Conservation (phyloP, 2,888 invertebrate genomes). For the Theodoxus fluviatilis region DNA sequence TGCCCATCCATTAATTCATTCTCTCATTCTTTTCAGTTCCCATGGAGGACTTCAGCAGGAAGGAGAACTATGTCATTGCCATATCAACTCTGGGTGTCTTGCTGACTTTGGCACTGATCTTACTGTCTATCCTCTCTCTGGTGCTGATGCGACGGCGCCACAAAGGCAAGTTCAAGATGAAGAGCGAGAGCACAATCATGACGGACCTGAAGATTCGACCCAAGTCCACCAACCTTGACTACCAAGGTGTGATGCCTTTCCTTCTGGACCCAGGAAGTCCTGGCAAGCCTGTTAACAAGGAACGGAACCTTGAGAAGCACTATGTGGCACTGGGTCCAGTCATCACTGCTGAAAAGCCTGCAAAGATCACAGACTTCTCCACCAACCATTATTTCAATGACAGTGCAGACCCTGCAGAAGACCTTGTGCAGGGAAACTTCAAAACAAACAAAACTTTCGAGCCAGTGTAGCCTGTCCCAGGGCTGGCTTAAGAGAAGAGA, state of each 20-base stretch:
- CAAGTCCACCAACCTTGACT: constrained; percentile 38
- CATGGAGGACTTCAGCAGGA: constrained; percentile 21
- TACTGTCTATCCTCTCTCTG: constrained; percentile 37
- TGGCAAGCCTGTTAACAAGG: constrained; percentile 25
- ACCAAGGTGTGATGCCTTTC: constrained; percentile 36
- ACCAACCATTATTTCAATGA: too few species aligned
- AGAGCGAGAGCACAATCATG: constrained; percentile 26
- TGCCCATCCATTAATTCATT: too few species aligned
- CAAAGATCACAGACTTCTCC: too few species aligned
- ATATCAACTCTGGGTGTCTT: constrained; percentile 39
- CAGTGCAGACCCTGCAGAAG: too few species aligned
- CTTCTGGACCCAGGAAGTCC: constrained; percentile 27
- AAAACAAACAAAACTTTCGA: too few species aligned
- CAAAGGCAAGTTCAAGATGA: constrained; percentile 32
- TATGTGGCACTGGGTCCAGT: too few species aligned
- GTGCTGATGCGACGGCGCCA: constrained; percentile 29
- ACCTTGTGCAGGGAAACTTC: too few species aligned
- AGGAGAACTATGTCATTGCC: constrained; percentile 41
- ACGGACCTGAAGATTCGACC: constrained; percentile 32
- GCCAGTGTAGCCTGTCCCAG: too few species aligned
- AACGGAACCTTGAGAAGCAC: too few species aligned
- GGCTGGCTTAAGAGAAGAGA: too few species aligned
- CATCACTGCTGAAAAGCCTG: too few species aligned
- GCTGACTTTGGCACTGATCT: constrained; percentile 37
- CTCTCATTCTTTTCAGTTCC: constrained; percentile 16